These are phyloP conservation scores for Pseudococcus viburni DNA, from an alignment of 2,888 invertebrate species.

Conservation along the genomic window DNA sequence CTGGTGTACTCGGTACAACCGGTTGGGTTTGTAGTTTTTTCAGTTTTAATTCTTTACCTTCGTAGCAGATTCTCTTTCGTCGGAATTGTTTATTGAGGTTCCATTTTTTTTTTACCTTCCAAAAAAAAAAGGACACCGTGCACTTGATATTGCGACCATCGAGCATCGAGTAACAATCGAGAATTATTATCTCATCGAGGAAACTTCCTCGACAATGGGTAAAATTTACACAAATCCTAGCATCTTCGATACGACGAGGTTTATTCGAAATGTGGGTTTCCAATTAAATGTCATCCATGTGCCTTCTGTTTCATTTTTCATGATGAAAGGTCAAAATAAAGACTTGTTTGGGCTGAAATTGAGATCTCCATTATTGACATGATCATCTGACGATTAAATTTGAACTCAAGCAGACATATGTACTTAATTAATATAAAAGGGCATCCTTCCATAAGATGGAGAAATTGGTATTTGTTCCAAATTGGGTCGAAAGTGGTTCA, in stretches of 20 bases:
- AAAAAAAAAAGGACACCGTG: background rate
- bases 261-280: background rate
- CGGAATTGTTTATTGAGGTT: constrained; percentile 54
- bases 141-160: constrained; percentile 25
- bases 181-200: constrained; percentile 25
- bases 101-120: constrained; percentile 11
- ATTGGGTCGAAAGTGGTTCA: too few species aligned
- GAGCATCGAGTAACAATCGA: background rate
- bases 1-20: constrained; percentile 58
- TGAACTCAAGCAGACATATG: too few species aligned
- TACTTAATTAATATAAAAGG: too few species aligned
- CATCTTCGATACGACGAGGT: background rate
- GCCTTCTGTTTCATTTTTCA: too few species aligned
- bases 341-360: too few species aligned
- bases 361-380: too few species aligned
- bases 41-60: background rate
- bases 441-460: too few species aligned
- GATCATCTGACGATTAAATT: too few species aligned
- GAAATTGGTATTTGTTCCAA: too few species aligned
- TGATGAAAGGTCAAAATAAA: too few species aligned
- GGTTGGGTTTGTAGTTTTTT: constrained; percentile 55
- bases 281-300: background rate
- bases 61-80: constrained; percentile 64
- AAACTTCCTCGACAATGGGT: background rate
- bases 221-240: background rate